phyloP scores from a whole-genome alignment of 1,140 invertebrate species.

The Drosophila orosa region DNA sequence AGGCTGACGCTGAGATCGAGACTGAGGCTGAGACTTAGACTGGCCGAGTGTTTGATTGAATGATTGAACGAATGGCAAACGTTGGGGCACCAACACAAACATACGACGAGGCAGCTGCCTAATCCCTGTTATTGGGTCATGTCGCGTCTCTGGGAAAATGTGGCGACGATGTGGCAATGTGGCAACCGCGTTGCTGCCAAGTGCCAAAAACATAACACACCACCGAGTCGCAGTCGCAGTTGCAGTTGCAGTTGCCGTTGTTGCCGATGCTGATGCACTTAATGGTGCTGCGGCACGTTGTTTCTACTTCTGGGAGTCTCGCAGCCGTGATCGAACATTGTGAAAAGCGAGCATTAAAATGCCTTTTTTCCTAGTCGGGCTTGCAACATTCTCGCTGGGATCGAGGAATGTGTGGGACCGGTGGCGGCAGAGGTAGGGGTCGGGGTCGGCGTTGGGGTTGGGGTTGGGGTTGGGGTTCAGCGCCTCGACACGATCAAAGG shows the following conservation, averaged over 20 bases:
- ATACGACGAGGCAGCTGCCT: conserved; percentile 56
- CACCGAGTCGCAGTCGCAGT: conserved; percentile 34
- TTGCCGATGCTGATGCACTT: conserved; percentile 65
- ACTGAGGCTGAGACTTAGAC: conserved; percentile 2
- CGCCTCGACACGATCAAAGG: not conserved
- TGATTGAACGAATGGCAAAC: conserved; percentile 76
- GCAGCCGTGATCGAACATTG: conserved; percentile 73
- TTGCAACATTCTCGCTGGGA: conserved; percentile 65
- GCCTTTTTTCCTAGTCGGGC: conserved; percentile 37
- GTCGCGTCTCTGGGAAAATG: conserved; percentile 79
- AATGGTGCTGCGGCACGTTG: conserved; percentile 66
- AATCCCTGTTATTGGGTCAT: conserved; percentile 81
- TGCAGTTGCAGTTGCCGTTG: conserved; percentile 4
- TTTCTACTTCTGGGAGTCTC: conserved; percentile 44
- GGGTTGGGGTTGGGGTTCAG: conserved; percentile 18
- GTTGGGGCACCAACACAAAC: conserved; percentile 42
- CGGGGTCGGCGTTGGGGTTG: not conserved
- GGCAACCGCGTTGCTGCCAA: conserved; percentile 65
- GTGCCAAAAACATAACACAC: conserved; percentile 80
- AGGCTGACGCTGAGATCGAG: conserved; percentile 19
- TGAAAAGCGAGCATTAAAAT: conserved; percentile 73
- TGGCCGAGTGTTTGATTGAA: conserved; percentile 70
- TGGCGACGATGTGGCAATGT: conserved; percentile 76
- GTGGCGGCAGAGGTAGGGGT: conserved; percentile 7
- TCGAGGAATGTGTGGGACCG: conserved; percentile 39